phyloP scores from a whole-genome alignment of 2,113 vertebrate genomes.

The Laticauda colubrina region DNA sequence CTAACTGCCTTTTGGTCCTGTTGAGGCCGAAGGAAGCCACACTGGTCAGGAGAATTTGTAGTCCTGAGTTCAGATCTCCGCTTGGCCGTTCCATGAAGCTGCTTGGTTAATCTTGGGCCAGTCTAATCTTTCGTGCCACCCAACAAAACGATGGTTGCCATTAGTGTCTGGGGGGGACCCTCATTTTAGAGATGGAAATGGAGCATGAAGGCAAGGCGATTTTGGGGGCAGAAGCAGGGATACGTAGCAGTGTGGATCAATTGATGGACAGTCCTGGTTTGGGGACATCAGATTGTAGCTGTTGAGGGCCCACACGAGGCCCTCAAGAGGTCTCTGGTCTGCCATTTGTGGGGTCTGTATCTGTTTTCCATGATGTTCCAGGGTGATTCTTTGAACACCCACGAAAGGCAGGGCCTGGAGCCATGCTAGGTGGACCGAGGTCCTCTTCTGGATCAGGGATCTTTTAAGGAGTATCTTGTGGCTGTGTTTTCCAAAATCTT shows the following conservation, averaged over 20 bases:
- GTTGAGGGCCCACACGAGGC: background rate
- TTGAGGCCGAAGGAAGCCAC: background rate
- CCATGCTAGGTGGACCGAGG: background rate
- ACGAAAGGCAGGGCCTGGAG: slow-evolving; percentile 38
- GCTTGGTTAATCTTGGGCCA: background rate
- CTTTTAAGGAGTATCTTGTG: background rate
- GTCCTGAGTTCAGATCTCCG: background rate
- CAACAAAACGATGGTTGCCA: background rate
- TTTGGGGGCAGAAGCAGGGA: background rate
- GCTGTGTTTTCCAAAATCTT: slow-evolving; percentile 30
- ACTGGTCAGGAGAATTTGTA: background rate
- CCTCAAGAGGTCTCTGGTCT: background rate
- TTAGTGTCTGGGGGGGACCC: background rate
- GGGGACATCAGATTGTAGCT: background rate
- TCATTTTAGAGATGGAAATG: background rate
- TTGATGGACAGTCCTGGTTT: background rate
- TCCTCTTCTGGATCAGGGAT: slow-evolving; percentile 6
- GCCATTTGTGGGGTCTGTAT: background rate
- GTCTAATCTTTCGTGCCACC: background rate
- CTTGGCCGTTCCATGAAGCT: background rate
- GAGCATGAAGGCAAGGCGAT: background rate
- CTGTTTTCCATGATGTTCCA: background rate
- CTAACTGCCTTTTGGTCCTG: background rate
- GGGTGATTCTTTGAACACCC: slow-evolving; percentile 42
- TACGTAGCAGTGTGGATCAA: background rate